Conservation (phyloP, 2,113 vertebrate genomes). For the Lepidothrix coronata region DNA sequence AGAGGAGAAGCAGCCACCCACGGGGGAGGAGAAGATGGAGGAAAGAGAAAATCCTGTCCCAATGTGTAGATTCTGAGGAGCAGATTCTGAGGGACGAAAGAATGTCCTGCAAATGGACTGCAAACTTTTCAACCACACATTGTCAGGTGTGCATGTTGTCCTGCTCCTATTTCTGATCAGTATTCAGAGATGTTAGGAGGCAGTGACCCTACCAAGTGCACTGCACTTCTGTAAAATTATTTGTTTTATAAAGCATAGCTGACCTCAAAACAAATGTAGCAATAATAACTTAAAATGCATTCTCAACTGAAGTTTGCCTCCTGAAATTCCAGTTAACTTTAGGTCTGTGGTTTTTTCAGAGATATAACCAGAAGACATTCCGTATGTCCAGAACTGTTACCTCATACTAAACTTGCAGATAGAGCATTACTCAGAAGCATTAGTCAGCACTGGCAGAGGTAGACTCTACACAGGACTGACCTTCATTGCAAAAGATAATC, state of each 20-base stretch:
- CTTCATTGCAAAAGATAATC: background rate
- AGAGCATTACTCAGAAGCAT: background rate
- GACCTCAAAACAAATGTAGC: background rate
- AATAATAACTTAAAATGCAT: background rate
- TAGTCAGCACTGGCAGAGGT: background rate
- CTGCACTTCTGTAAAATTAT: background rate
- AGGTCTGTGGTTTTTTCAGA: background rate
- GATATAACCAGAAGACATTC: background rate
- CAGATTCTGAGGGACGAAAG: background rate
- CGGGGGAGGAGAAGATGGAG: background rate
- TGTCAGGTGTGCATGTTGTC: rapidly evolving
- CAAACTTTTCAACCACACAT: background rate
- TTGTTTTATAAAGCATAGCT: background rate
- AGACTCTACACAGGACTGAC: background rate
- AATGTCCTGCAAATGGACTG: background rate
- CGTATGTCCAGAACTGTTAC: background rate
- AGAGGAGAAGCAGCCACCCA: background rate
- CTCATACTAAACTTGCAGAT: background rate
- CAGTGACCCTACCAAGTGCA: background rate
- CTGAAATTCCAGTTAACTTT: background rate
- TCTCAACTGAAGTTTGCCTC: background rate
- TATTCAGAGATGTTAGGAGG: background rate
- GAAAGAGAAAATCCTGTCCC: background rate
- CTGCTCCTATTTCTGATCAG: background rate
- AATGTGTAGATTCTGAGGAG: background rate